These are phyloP conservation scores for Procambarus virginalis DNA, from an alignment of 1,140 invertebrate species.

Conservation along the genomic window DNA sequence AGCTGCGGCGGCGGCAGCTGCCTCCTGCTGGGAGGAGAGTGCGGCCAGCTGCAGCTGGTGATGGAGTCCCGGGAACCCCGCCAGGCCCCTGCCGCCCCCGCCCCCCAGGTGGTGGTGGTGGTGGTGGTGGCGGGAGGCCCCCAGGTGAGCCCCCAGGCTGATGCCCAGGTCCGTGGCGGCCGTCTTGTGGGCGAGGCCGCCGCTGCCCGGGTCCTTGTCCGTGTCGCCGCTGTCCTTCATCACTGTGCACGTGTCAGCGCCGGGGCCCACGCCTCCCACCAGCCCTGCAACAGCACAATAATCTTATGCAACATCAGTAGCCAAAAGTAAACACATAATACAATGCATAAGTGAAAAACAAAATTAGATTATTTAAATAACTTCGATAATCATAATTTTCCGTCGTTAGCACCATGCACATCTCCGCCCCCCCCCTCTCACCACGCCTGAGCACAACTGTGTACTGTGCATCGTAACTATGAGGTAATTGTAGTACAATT, in stretches of 20 bases:
- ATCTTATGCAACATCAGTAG: no score
- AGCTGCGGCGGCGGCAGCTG: conserved; percentile 55
- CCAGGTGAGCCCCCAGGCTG: conserved; percentile 44
- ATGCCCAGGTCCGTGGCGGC: conserved; percentile 45
- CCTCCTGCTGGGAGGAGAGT: conserved; percentile 50
- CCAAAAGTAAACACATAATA: no score
- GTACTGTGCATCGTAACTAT: no score
- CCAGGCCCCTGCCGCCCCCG: conserved; percentile 15
- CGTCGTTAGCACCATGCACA: no score
- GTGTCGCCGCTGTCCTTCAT: conserved; percentile 64
- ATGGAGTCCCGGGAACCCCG: conserved; percentile 36
- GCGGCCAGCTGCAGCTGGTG: conserved; percentile 54
- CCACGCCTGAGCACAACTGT: no score
- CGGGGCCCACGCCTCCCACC: conserved; percentile 60
- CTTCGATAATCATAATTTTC: no score
- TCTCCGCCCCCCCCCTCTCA: no score
- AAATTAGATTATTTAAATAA: no score
- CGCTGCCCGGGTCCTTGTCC: conserved; percentile 58
- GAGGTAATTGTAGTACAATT: no score
- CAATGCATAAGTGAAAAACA: no score
- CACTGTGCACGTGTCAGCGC: conserved; percentile 49
- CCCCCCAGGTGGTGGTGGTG: conserved; percentile 15
- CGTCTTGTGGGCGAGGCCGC: conserved; percentile 49
- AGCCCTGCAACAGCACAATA: conserved; percentile 48
- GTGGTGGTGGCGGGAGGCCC: conserved; percentile 28